Conservation (phyloP, 1,140 invertebrate species). For the Grapholita molesta region DNA sequence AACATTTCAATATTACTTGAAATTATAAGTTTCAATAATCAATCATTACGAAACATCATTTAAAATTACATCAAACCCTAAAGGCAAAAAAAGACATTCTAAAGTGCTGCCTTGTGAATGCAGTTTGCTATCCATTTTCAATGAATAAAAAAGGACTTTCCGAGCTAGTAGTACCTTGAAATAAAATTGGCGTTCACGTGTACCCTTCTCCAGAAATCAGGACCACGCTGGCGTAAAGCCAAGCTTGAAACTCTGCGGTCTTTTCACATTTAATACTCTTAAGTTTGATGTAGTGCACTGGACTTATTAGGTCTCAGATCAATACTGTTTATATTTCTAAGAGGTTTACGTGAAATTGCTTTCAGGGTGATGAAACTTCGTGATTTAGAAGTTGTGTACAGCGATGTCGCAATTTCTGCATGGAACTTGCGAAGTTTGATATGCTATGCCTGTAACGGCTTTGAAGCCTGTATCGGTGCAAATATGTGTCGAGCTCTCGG, state of each 20-base stretch:
- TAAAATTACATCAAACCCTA: too few relatives aligned
- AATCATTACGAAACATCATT: too few relatives aligned
- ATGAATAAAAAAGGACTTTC: too few relatives aligned
- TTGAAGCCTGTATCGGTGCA: slow-evolving; percentile 2
- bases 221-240: slow-evolving; percentile 38
- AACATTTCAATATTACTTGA: too few relatives aligned
- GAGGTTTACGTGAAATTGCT: slow-evolving; percentile 60
- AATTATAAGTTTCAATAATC: too few relatives aligned
- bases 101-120: too few relatives aligned
- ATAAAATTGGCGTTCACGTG: slow-evolving; percentile 23
- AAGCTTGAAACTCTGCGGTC: slow-evolving; percentile 34
- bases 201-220: slow-evolving; percentile 34
- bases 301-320: slow-evolving; percentile 50
- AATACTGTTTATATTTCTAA: slow-evolving; percentile 65
- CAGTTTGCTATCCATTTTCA: too few relatives aligned
- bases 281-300: slow-evolving; percentile 56
- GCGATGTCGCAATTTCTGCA: neutral
- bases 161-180: too few relatives aligned
- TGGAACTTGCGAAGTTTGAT: neutral
- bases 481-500: neutral
- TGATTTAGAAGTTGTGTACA: neutral
- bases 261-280: slow-evolving; percentile 65
- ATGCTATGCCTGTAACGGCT: slow-evolving; percentile 8
- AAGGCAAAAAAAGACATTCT: too few relatives aligned
- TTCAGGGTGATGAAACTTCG: slow-evolving; percentile 19